A percentile compares a stretch with the other conserved stretches of the same genome.
Evolutionary conservation across 2,797 vertebrate genomes (phyloP).

Genomic region (Gallinago nigripennis): DNA sequence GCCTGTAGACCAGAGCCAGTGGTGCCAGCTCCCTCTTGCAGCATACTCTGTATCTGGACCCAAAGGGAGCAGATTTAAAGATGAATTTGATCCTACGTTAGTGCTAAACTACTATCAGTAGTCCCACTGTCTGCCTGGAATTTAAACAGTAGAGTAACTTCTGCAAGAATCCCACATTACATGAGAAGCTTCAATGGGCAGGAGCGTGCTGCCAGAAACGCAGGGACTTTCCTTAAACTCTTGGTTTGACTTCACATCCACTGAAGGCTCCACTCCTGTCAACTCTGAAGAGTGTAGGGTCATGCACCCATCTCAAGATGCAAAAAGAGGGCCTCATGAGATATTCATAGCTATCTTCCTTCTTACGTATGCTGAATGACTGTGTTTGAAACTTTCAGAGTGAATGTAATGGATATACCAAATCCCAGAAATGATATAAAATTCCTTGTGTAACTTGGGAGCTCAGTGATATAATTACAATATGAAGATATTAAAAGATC

Average conservation of each 20-base stretch:
- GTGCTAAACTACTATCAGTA: neutral
- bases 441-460: neutral
- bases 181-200: neutral
- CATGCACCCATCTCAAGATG: neutral
- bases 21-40: neutral
- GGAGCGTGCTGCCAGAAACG: neutral
- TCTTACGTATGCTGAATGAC: neutral
- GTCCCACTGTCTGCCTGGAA: neutral
- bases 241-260: slow-evolving; percentile 39
- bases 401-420: neutral
- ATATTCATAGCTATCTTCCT: neutral
- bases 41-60: neutral
- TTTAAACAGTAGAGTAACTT: neutral
- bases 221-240: slow-evolving; percentile 46
- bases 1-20: neutral
- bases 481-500: neutral
- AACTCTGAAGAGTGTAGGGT: neutral
- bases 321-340: neutral
- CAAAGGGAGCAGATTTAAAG: neutral
- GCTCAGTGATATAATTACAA: neutral
- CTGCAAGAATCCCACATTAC: neutral
- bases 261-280: neutral
- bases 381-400: slow-evolving; percentile 4
- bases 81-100: neutral
- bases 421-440: slow-evolving; percentile 13